Evolutionary conservation across 2,888 invertebrate genomes (phyloP).

Genomic region (Mimas tiliae): DNA sequence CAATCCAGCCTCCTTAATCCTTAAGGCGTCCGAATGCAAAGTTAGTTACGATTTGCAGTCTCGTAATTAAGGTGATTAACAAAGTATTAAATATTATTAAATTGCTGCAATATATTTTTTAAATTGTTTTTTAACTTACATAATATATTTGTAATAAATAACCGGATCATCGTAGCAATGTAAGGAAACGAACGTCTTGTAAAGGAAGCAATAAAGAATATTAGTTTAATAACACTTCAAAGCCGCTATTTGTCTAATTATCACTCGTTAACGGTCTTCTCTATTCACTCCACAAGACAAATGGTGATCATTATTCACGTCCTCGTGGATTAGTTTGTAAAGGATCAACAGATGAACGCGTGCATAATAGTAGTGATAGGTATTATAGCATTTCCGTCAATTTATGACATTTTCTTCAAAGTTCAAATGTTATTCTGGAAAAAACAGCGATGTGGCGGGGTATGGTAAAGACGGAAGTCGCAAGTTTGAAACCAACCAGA

Average conservation of each 20-base stretch:
- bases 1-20: too few relatives aligned
- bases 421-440: too few relatives aligned
- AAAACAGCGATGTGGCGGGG: too few relatives aligned
- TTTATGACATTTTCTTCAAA: too few relatives aligned
- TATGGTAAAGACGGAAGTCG: too few relatives aligned
- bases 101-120: neutral
- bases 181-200: slow-evolving; percentile 31
- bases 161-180: slow-evolving; percentile 1
- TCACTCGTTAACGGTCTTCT: slow-evolving; percentile 2
- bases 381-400: too few relatives aligned
- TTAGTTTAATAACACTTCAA: slow-evolving; percentile 10
- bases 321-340: neutral
- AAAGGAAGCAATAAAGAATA: slow-evolving; percentile 14
- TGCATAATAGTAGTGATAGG: too few relatives aligned
- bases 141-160: neutral
- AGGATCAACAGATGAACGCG: neutral
- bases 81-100: neutral
- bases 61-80: too few relatives aligned
- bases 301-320: neutral
- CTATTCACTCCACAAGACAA: slow-evolving; percentile 11
- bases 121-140: neutral
- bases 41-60: too few relatives aligned
- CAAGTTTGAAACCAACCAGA: too few relatives aligned
- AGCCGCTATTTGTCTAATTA: slow-evolving; percentile 1
- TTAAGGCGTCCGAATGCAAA: too few relatives aligned